phyloP scores from a whole-genome alignment of 2,888 invertebrate species.

The Actias luna region DNA sequence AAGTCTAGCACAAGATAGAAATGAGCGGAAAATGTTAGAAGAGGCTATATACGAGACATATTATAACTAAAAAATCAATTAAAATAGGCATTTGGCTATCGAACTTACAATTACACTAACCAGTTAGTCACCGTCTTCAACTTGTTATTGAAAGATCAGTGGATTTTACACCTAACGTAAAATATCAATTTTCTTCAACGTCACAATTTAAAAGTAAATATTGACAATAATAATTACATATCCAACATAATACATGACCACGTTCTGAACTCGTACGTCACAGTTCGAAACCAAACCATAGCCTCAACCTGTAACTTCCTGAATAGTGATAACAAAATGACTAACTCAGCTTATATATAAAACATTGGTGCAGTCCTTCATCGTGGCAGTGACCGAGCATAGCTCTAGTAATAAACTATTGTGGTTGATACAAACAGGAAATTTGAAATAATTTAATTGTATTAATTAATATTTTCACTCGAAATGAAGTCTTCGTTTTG shows the following conservation, averaged over 20 bases:
- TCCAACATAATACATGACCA: background rate
- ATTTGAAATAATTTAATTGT: background rate
- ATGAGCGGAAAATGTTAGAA: too few species aligned
- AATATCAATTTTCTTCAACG: background rate
- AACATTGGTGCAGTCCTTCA: background rate
- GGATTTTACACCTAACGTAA: background rate
- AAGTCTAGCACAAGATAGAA: too few species aligned
- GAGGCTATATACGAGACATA: too few species aligned
- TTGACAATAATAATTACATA: background rate
- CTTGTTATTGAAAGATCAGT: background rate
- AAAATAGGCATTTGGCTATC: too few species aligned
- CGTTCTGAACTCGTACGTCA: background rate
- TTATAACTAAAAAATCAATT: too few species aligned
- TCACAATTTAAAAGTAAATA: background rate
- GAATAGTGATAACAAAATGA: background rate
- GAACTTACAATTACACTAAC: too few species aligned
- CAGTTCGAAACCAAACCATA: background rate
- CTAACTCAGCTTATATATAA: background rate
- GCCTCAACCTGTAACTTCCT: background rate
- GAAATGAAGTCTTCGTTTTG: constrained; percentile 28
- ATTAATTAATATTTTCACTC: background rate
- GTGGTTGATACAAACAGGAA: background rate
- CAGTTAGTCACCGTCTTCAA: background rate
- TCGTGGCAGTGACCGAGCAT: background rate
- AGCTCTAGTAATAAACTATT: background rate